These are phyloP conservation scores for Brachylomia viminalis DNA, from an alignment of 2,888 invertebrate genomes.

Conservation along the genomic window DNA sequence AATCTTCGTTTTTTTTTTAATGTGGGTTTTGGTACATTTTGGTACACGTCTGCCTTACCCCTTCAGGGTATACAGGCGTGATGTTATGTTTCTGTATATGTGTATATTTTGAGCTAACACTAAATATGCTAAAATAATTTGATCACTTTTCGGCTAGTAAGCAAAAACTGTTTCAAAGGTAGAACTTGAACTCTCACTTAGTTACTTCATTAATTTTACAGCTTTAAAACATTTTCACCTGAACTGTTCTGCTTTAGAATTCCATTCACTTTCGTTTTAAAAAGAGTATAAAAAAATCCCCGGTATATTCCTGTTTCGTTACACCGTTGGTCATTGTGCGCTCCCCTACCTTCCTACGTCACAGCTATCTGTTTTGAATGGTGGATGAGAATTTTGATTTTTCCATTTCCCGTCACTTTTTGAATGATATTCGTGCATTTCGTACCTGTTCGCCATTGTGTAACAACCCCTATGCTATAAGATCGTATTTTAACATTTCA, in stretches of 20 bases:
- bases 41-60: too few relatives aligned
- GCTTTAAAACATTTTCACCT: constrained; percentile 12
- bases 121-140: not conserved
- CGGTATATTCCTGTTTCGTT: constrained; percentile 58
- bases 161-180: not conserved
- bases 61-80: too few relatives aligned
- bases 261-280: constrained; percentile 39
- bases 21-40: too few relatives aligned
- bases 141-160: not conserved
- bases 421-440: constrained; percentile 77
- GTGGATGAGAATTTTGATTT: constrained; percentile 83
- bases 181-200: not conserved
- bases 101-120: not conserved
- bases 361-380: constrained; percentile 79
- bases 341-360: constrained; percentile 60
- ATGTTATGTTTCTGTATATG: too few relatives aligned
- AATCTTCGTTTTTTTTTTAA: not conserved
- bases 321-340: constrained; percentile 69
- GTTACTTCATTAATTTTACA: not conserved
- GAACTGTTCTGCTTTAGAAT: constrained; percentile 33
- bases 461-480: constrained; percentile 78
- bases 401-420: constrained; percentile 85
- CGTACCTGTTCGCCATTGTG: constrained; percentile 78
- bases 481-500: constrained; percentile 72
- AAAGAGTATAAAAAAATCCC: constrained; percentile 23